phyloP scores from a whole-genome alignment of 2,888 invertebrate genomes.

The Lamproptera curius region DNA sequence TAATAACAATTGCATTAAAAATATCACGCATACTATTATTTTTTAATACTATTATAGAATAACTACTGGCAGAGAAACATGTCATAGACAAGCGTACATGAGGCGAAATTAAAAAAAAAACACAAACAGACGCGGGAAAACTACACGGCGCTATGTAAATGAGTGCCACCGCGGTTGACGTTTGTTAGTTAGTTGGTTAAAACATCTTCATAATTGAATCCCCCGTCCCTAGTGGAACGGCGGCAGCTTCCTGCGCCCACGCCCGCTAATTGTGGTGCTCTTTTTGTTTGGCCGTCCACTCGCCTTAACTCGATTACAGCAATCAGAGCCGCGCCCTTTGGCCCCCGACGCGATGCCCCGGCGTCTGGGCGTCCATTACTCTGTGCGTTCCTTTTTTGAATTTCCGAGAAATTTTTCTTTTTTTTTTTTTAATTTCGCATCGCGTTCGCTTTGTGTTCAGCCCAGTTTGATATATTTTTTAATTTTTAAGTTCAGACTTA shows the following conservation, averaged over 20 bases:
- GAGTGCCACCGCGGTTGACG: slow-evolving; percentile 32
- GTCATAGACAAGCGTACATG: no score
- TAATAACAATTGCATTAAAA: no score
- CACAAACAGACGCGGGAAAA: not conserved
- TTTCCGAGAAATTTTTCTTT: not conserved
- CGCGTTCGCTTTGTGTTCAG: not conserved
- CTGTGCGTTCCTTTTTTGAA: slow-evolving; percentile 20
- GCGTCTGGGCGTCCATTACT: slow-evolving; percentile 38
- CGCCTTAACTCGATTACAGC: slow-evolving; percentile 70
- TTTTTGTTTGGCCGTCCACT: slow-evolving; percentile 68
- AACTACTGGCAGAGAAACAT: no score
- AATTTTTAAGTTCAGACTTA: not conserved
- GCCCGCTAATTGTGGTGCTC: slow-evolving; percentile 64
- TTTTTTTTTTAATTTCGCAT: slow-evolving; percentile 1
- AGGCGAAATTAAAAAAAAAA: no score
- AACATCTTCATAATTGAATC: slow-evolving; percentile 42
- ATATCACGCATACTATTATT: no score
- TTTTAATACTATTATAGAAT: no score
- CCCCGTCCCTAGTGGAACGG: slow-evolving; percentile 42
- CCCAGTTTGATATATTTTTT: not conserved
- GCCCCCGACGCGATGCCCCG: slow-evolving; percentile 46
- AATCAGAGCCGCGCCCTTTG: slow-evolving; percentile 70
- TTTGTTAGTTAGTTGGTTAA: slow-evolving; percentile 29
- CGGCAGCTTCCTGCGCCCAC: slow-evolving; percentile 64
- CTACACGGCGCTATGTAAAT: slow-evolving; percentile 17